phyloP scores from a whole-genome alignment of 2,113 vertebrate species.

The Toxostoma redivivum region DNA sequence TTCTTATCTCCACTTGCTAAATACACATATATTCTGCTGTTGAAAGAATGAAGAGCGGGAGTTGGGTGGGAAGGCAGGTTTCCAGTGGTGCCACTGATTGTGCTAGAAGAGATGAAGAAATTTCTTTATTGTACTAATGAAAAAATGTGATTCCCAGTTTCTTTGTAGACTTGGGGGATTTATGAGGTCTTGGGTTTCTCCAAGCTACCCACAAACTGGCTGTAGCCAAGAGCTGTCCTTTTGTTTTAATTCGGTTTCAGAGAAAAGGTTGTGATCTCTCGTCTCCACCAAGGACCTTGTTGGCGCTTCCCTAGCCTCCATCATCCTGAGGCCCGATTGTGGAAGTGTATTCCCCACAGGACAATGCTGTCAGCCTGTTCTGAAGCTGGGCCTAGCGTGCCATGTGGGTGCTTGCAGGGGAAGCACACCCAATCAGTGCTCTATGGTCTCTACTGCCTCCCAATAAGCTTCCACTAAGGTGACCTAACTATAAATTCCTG shows the following conservation, averaged over 20 bases:
- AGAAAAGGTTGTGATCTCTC: background rate
- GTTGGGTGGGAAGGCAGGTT: background rate
- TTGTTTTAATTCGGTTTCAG: background rate
- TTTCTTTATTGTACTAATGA: background rate
- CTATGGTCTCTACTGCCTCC: background rate
- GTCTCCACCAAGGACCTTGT: background rate
- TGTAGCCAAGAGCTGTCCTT: background rate
- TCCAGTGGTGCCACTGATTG: background rate
- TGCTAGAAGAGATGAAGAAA: background rate
- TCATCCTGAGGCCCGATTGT: background rate
- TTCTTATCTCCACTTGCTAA: background rate
- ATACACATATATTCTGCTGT: background rate
- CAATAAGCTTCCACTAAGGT: background rate
- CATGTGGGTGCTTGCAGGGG: accelerated
- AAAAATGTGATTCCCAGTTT: background rate
- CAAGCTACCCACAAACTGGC: background rate
- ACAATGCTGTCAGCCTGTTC: background rate
- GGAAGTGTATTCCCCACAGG: accelerated
- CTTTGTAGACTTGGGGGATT: background rate
- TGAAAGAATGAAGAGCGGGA: background rate
- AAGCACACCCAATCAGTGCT: background rate
- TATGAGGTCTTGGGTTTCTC: background rate
- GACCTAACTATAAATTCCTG: background rate
- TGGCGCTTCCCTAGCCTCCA: background rate
- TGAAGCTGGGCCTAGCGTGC: background rate